These are phyloP conservation scores for Coptodon rendalli DNA, from an alignment of 2,113 vertebrate genomes.

Conservation along the genomic window DNA sequence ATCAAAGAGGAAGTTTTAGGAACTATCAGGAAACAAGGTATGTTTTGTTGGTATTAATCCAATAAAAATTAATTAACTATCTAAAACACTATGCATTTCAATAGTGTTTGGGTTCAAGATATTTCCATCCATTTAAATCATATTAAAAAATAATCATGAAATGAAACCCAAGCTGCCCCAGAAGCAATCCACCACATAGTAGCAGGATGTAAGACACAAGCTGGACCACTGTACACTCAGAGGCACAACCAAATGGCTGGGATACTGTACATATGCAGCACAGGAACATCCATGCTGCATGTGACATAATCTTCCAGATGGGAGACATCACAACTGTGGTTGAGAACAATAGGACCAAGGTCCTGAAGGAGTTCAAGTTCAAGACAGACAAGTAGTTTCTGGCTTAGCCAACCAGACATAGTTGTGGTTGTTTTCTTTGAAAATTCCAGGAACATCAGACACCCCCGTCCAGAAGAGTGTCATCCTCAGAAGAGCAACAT, in stretches of 20 bases:
- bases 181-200: background rate
- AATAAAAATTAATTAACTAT: background rate
- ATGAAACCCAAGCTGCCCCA: background rate
- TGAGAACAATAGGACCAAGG: background rate
- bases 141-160: background rate
- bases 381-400: background rate
- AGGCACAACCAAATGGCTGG: background rate
- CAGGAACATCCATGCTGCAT: background rate
- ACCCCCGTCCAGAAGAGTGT: background rate
- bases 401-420: background rate
- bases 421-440: background rate
- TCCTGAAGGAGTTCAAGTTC: background rate
- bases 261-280: background rate
- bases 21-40: background rate
- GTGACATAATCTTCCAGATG: background rate
- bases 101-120: background rate
- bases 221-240: background rate
- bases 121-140: background rate
- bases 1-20: background rate
- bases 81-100: background rate
- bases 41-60: background rate
- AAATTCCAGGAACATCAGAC: background rate
- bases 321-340: background rate
- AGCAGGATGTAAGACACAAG: background rate
- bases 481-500: background rate